Conservation (phyloP, 2,888 invertebrate species). For the Vesta saturnalis region DNA sequence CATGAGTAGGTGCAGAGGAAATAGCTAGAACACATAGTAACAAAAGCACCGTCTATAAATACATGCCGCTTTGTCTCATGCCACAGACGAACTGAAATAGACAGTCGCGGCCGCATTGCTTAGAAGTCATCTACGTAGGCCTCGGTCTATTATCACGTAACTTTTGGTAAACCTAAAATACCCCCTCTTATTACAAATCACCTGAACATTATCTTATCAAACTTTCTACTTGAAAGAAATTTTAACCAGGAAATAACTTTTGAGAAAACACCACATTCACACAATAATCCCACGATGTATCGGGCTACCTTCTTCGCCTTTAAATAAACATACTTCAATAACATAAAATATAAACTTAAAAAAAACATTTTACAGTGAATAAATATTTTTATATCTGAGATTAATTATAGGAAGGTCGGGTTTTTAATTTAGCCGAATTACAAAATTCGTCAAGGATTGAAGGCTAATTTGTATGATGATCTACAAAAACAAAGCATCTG, state of each 20-base stretch:
- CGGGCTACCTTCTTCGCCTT: background rate
- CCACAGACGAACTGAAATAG: constrained; percentile 48
- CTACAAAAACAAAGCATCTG: background rate
- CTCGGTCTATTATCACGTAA: constrained; percentile 43
- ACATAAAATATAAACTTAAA: constrained; percentile 7
- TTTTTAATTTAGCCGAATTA: too few relatives aligned
- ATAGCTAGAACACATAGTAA: constrained; percentile 46
- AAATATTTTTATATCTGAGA: constrained; percentile 19
- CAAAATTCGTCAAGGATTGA: too few relatives aligned
- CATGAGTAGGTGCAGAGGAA: constrained; percentile 43
- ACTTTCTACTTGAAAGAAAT: background rate
- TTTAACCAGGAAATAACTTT: background rate
- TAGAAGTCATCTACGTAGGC: constrained; percentile 46
- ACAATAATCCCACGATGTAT: background rate
- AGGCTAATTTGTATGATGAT: too few relatives aligned
- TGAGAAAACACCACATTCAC: too few relatives aligned
- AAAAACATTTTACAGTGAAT: too few relatives aligned
- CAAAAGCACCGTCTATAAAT: constrained; percentile 47
- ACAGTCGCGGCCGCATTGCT: constrained; percentile 49
- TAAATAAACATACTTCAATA: constrained; percentile 4
- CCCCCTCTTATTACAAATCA: background rate
- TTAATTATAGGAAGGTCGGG: too few relatives aligned
- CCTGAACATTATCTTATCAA: constrained; percentile 4
- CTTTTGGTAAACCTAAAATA: constrained; percentile 19
- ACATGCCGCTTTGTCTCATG: constrained; percentile 47